These are phyloP conservation scores for Meloidogyne floridensis DNA, from an alignment of 1,140 invertebrate genomes.

Conservation along the genomic window DNA sequence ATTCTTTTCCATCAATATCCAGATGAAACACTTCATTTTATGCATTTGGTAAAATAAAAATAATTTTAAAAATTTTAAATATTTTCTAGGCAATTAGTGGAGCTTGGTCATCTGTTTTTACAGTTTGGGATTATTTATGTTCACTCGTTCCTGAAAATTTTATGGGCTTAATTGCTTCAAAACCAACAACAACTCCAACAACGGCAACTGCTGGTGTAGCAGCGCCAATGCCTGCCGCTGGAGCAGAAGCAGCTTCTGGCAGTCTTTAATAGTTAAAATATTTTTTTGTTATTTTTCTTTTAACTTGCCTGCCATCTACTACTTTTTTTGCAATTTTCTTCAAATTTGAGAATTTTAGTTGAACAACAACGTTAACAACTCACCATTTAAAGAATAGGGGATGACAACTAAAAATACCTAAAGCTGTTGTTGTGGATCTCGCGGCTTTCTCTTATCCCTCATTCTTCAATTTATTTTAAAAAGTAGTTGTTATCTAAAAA, in stretches of 20 bases:
- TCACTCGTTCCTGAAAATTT: conserved; percentile 51
- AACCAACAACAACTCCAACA: conserved; percentile 36
- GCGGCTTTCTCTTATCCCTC: not conserved
- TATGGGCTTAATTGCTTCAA: conserved; percentile 49
- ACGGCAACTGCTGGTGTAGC: conserved; percentile 16
- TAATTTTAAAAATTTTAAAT: conserved; percentile 12
- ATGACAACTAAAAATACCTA: not conserved
- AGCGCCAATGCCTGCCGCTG: not conserved
- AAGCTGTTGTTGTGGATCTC: not conserved
- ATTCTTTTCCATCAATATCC: conserved; percentile 91
- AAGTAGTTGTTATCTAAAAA: not conserved
- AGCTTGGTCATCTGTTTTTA: conserved; percentile 17
- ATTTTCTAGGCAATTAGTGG: conserved; percentile 32
- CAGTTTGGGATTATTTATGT: conserved; percentile 37
- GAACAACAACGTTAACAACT: not conserved
- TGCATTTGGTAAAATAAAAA: conserved; percentile 39
- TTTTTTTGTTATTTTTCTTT: not conserved
- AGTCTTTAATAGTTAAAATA: not conserved
- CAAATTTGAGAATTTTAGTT: not conserved
- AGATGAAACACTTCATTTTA: conserved; percentile 68
- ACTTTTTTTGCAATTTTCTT: not conserved
- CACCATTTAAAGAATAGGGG: not conserved
- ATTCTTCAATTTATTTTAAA: not conserved
- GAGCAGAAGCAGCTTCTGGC: not conserved
- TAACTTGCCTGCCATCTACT: not conserved